phyloP scores from a whole-genome alignment of 2,797 vertebrate genomes.

The Pseudocheirus occidentalis region DNA sequence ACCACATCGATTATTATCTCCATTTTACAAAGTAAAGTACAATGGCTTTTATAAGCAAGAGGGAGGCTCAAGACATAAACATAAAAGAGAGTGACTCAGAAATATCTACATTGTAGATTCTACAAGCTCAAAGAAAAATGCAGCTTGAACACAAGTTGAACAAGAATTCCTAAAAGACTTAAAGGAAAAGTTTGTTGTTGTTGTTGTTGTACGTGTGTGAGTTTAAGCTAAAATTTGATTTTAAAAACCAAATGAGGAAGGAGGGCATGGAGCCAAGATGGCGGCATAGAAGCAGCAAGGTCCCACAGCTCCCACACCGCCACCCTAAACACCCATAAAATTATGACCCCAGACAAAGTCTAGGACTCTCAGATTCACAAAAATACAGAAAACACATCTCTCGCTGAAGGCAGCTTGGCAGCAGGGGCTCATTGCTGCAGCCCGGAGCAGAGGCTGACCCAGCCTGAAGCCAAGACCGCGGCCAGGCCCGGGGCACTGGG shows the following conservation, averaged over 20 bases:
- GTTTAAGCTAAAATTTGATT: neutral
- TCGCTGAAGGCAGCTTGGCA: too few relatives aligned
- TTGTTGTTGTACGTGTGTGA: neutral
- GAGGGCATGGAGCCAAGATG: too few relatives aligned
- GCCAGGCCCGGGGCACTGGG: too few relatives aligned
- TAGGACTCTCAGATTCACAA: too few relatives aligned
- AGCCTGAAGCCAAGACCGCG: too few relatives aligned
- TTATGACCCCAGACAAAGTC: too few relatives aligned
- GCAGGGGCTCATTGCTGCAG: too few relatives aligned
- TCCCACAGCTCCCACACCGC: too few relatives aligned
- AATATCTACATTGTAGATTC: neutral
- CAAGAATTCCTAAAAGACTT: neutral
- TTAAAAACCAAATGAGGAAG: neutral
- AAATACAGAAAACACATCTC: too few relatives aligned
- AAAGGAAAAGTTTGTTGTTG: neutral
- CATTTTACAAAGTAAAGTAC: slow-evolving; percentile 12
- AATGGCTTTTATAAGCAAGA: neutral
- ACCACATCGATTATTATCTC: slow-evolving; percentile 16
- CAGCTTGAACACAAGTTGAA: neutral
- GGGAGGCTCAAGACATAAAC: neutral
- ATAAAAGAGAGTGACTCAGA: neutral
- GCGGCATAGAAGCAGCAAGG: too few relatives aligned
- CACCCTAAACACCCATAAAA: too few relatives aligned
- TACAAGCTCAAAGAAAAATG: neutral
- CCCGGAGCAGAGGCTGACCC: too few relatives aligned